Conservation (phyloP, 1,140 invertebrate species). For the Drosophila hydei region DNA sequence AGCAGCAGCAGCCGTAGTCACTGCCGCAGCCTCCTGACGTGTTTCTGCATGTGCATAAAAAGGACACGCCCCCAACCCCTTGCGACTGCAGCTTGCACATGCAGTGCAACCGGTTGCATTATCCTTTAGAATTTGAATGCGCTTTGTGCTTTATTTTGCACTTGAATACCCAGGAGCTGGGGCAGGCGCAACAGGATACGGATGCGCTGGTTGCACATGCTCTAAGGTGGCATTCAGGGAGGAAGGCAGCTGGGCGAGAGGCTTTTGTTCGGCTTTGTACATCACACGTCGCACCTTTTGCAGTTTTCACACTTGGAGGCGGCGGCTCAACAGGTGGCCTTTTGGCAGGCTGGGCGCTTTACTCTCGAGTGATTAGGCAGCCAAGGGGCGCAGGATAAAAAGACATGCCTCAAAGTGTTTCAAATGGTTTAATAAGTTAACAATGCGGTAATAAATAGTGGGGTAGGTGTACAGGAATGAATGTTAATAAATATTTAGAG, state of each 20-base stretch:
- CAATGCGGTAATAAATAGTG: conserved; percentile 42
- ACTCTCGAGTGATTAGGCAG: conserved; percentile 22
- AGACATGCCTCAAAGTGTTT: conserved; percentile 12
- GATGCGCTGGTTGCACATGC: conserved; percentile 20
- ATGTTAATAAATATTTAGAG: neutral
- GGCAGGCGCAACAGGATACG: conserved; percentile 1
- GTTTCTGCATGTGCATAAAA: conserved; percentile 66
- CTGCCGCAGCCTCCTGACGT: too few species aligned
- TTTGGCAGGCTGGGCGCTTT: conserved; percentile 8
- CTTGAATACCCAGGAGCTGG: neutral
- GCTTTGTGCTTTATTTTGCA: conserved; percentile 7
- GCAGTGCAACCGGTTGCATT: conserved; percentile 68
- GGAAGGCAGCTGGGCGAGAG: neutral
- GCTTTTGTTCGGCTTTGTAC: conserved; percentile 27
- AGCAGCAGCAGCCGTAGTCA: too few species aligned
- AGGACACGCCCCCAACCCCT: conserved; percentile 13
- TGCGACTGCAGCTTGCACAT: conserved; percentile 58
- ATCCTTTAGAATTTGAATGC: conserved; percentile 67
- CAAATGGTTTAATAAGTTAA: conserved; percentile 48
- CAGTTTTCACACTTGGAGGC: conserved; percentile 65
- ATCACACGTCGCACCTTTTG: conserved; percentile 62
- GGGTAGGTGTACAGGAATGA: neutral
- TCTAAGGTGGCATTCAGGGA: neutral
- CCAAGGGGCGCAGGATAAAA: conserved; percentile 18
- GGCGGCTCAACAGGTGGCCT: conserved; percentile 32